These are phyloP conservation scores for Vulpes vulpes DNA, from an alignment of 2,113 vertebrate species.

Conservation along the genomic window DNA sequence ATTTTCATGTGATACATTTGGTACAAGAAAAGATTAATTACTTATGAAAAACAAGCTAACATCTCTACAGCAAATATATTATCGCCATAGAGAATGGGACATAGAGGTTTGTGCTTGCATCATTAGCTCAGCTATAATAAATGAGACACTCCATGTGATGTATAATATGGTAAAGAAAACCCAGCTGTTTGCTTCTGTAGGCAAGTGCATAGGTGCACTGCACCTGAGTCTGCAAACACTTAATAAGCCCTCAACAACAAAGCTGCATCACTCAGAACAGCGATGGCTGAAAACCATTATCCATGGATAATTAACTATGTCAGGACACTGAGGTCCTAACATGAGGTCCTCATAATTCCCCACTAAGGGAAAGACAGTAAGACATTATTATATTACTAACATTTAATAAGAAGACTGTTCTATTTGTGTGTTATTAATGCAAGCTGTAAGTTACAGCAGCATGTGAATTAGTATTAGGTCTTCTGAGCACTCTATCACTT, in stretches of 20 bases:
- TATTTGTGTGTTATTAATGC: slow-evolving; percentile 78
- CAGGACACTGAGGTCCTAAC: slow-evolving; percentile 88
- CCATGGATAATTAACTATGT: slow-evolving; percentile 90
- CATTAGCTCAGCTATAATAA: slow-evolving; percentile 87
- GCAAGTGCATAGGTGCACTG: slow-evolving; percentile 74
- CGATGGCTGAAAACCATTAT: slow-evolving; percentile 87
- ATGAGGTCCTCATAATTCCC: slow-evolving; percentile 86
- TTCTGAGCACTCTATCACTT: neutral
- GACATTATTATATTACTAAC: slow-evolving; percentile 84
- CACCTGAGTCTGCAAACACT: slow-evolving; percentile 86
- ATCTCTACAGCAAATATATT: slow-evolving; percentile 81
- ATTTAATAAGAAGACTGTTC: slow-evolving; percentile 81
- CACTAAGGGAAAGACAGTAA: slow-evolving; percentile 83
- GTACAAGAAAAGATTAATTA: slow-evolving; percentile 84
- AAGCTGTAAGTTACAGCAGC: neutral
- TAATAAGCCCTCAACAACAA: slow-evolving; percentile 83
- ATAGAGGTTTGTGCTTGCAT: slow-evolving; percentile 86
- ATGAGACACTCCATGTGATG: slow-evolving; percentile 87
- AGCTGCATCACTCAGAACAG: slow-evolving; percentile 73
- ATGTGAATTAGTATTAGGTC: slow-evolving; percentile 67
- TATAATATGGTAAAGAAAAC: slow-evolving; percentile 86
- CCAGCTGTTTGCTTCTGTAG: slow-evolving; percentile 89
- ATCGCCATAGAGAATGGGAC: slow-evolving; percentile 68
- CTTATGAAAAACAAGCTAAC: slow-evolving; percentile 78
- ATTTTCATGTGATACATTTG: slow-evolving; percentile 74